Base-by-base conservation (phyloP, 2,888 invertebrate genomes). In the Leptura quadrifasciata region DNA sequence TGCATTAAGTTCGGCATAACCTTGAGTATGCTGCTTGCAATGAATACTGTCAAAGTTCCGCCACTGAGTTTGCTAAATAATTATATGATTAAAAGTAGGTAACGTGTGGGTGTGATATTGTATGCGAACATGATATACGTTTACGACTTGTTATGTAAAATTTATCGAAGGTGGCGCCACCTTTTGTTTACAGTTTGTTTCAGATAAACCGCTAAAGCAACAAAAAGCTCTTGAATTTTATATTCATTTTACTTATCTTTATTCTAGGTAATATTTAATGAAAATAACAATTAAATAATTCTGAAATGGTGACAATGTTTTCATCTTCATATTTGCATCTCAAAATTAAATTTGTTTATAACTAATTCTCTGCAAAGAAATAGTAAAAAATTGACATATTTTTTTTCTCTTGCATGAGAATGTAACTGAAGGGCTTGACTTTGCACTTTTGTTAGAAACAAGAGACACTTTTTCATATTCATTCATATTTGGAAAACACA, bases 91-190 rank as follows among this genome's bases (percentile, higher is more conserved):
- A 74, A 75, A 77, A 74, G 68, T 76, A 60, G 76, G 72, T 55
- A 78, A 75, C 55, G 47, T 58, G 78, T 78, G 75, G 78, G 78
- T 76, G 78, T 70, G 69, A 73, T 68, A 70, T n/a, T 70, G 27
- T 39, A 52, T 54, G 61, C 69, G 74, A 74, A 60, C 47, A 67
- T 55, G 60, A 65, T 73, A 73, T 57, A 73, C 57, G 47, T 65
- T 63, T 58, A 58, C 57, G 73, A 47, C 61, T 39, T 65, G 55
- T 65, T 73, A 65, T 58, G 39, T 54, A 61, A 64, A 72, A 58
- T 58, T 73, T 65, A 64, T 61, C 57, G 58, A 18, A 31, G 54
- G 68, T 60, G 74, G 74, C 74, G 69, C 74, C 74, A 69, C 31
- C 70, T 60, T 10, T n/a, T 68, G 31, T 64, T 72, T 72, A 63